Percentiles rank a stretch among this genome's conserved stretches.
Evolutionary conservation across 2,113 vertebrate genomes (phyloP).

Genomic region (Silurus glanis): DNA sequence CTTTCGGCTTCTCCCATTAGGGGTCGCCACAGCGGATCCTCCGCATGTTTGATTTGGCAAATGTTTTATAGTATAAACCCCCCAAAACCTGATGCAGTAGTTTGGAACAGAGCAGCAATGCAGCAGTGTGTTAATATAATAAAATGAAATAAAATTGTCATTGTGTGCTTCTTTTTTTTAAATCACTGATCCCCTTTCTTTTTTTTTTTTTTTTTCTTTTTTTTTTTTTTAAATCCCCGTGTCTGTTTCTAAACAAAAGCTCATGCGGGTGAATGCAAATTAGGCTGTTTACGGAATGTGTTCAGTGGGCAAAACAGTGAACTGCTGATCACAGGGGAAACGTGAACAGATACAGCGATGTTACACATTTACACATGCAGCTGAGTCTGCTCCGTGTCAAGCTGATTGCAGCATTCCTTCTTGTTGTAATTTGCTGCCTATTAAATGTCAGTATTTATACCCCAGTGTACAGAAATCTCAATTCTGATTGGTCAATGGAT

Average conservation of each 20-base stretch:
- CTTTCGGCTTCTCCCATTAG: too few relatives aligned
- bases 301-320: conserved; percentile 53
- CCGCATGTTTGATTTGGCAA: too few relatives aligned
- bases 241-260: background rate
- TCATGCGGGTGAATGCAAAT: conserved; percentile 51
- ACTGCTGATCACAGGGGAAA: conserved; percentile 35
- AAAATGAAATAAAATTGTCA: background rate
- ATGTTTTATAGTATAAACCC: too few relatives aligned
- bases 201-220: background rate
- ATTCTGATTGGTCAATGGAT: background rate
- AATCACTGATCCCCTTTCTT: background rate
- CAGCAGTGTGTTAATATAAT: background rate
- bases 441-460: background rate
- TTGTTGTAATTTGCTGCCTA: background rate
- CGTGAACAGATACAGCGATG: background rate
- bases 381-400: background rate
- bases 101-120: background rate
- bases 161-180: too few relatives aligned
- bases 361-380: background rate
- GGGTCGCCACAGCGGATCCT: too few relatives aligned
- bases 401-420: background rate
- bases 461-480: background rate
- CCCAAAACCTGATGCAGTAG: background rate
- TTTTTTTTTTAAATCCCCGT: background rate
- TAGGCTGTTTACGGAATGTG: conserved; percentile 56